Base-by-base conservation (phyloP, 2,113 vertebrate species). In the Paracanthobrama guichenoti region DNA sequence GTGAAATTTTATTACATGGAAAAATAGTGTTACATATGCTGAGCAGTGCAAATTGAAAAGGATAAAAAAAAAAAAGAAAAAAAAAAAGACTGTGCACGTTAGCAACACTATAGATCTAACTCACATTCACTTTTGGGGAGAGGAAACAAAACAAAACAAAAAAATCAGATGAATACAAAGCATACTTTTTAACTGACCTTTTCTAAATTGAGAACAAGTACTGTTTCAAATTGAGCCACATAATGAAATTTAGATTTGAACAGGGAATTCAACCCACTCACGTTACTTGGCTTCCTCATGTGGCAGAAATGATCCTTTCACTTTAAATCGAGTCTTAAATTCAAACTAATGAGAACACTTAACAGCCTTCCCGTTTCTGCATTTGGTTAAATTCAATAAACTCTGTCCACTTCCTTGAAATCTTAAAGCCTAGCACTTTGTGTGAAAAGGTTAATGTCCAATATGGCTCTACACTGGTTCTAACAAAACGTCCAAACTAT, bases 1-100 rank as follows among this genome's bases (percentile, higher is more conserved):
- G 86, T 92, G 88, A 88, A 86, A 89, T 90, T 88, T 88, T 85
- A 92, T 92, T 90, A 87, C 84, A 48, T 74, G 75, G 50, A 71
- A 50, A 50, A 53, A 74, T 80, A 28, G 50, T 86, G 85, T 53
- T 82, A 42, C 60, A 74, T 35, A 79, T 14, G 74, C 55, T 71
- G 79, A 83, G 59, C 60, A 88, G 76, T 82, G 31, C 78, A 86
- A 86, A 87, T 90, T 88, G 90, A 91, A 86, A 80, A 26, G 59
- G 39, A 64, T 8, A 35, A 22, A 59, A 78, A 50, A 75, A 62
- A 79, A 57, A 31, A 31, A 31, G 2, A 31, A 2, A 35, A 22
- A 59, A 78, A 50, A 69, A 73, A 69, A 35, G 78, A 71, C 90
- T 90, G 86, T 90, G 89, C 89, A 91, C 88, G 86, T 87, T 85